phyloP scores from a whole-genome alignment of 2,797 vertebrate species.

The Scarus forsteni region DNA sequence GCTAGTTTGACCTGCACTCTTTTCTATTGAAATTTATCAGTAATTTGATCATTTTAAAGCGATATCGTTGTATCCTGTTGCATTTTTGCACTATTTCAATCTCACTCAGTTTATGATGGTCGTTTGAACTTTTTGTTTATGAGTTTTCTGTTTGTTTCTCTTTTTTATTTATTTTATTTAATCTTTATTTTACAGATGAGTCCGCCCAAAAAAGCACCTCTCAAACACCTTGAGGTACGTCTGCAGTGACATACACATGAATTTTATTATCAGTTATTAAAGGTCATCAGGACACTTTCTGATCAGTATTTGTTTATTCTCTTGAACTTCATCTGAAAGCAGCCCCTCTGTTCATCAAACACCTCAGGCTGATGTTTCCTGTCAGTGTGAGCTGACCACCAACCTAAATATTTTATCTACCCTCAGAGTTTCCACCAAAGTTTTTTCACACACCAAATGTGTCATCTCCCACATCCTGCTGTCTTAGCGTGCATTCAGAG shows the following conservation, averaged over 20 bases:
- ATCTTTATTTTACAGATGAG: conserved; percentile 41
- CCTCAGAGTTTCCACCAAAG: conserved; percentile 49
- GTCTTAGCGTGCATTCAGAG: background rate
- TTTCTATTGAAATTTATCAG: too few relatives aligned
- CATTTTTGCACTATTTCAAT: too few relatives aligned
- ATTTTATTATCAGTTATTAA: background rate
- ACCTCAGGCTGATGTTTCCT: conserved; percentile 49
- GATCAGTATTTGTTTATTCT: too few relatives aligned
- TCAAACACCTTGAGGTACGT: conserved; percentile 45
- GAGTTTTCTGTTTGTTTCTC: too few relatives aligned
- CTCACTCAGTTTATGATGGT: too few relatives aligned
- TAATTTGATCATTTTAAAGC: too few relatives aligned
- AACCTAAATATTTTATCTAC: conserved; percentile 34
- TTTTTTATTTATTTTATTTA: background rate
- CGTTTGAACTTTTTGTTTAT: too few relatives aligned
- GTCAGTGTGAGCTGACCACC: conserved; percentile 55
- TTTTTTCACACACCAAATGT: conserved; percentile 8
- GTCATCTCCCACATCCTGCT: conserved; percentile 38
- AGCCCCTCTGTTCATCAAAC: conserved; percentile 26
- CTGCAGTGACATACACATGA: background rate
- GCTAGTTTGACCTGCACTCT: too few relatives aligned
- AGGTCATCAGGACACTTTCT: background rate
- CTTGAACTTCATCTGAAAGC: background rate
- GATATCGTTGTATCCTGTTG: too few relatives aligned
- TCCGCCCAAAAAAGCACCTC: background rate